Evolutionary conservation across 2,113 vertebrate species (phyloP), one percentile per base, ranked within the genome.

Genomic region (Eolophus roseicapilla): DNA sequence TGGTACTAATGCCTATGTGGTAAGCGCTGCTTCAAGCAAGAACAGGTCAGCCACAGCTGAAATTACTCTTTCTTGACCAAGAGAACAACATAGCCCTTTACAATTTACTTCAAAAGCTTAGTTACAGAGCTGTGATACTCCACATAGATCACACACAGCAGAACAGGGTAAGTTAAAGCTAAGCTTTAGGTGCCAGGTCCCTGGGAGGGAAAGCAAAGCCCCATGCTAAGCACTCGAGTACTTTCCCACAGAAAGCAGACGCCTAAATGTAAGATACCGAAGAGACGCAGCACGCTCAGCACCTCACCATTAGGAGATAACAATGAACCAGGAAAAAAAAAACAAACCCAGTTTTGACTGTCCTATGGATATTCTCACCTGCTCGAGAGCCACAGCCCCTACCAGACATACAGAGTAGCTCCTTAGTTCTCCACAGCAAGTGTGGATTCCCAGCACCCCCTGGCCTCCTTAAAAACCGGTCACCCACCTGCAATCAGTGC

Each of bases 351-450:
- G 59, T 13, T 59, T 17, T 27, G 5, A 20, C 15, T 23, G 1
- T 2, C 11, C 49, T 21, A 7, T 0, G 1, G 15, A 2, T 8
- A 6, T 8, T 33, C 73, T 70, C 0, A 88, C 50, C 68, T 63
- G 31, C 13, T 25, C 1, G 1, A 11, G 33, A 12, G 19, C 1
- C 35, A 2, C 50, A 28, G 29, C 2, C 17, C 7, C 13, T 1
- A 1, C 35, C 20, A 50, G 3, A 2, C 2, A 0, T 0, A 0
- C 20, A 75, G 52, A 7, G 2, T 0, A 0, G 3, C 0, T 6
- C 46, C 50, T 13, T 33, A 29, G 14, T 41, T 8, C 1, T 4
- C 17, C 47, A 7, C 7, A 37, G 8, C 53, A 28, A 43, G 0
- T 37, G 11, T 6, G 0, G 0, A 3, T 1, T 19, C 0, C 65